phyloP scores from a whole-genome alignment of 2,797 vertebrate species.

The Rhabdophis nuchalis region DNA sequence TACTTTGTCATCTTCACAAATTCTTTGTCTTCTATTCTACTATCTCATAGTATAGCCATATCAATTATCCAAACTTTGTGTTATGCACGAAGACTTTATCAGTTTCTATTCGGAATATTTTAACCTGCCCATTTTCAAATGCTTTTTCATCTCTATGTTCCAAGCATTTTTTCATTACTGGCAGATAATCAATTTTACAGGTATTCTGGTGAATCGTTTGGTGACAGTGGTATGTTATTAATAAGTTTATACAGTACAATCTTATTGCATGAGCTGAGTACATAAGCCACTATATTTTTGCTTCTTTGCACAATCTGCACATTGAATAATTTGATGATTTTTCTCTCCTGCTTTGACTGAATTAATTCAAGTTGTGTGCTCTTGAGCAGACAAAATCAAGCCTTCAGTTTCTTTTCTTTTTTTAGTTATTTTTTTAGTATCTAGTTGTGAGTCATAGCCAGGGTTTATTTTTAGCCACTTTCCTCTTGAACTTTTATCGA shows the following conservation, averaged over 20 bases:
- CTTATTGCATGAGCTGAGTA: not conserved
- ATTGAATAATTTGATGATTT: not conserved
- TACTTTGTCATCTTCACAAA: not conserved
- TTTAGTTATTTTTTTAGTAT: not conserved
- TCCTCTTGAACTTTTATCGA: too few relatives aligned
- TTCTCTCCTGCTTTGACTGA: not conserved
- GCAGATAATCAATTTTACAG: not conserved
- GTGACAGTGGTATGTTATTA: not conserved
- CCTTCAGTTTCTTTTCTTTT: not conserved
- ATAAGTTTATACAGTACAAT: not conserved
- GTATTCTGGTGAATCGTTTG: not conserved
- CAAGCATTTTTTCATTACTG: not conserved
- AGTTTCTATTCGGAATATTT: not conserved
- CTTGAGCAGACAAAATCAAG: not conserved
- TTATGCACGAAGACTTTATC: not conserved
- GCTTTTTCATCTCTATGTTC: not conserved
- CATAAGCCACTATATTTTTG: not conserved
- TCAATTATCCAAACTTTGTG: not conserved
- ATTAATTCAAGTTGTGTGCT: not conserved
- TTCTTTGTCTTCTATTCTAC: not conserved
- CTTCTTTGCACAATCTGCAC: not conserved
- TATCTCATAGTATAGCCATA: not conserved
- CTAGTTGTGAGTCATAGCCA: not conserved
- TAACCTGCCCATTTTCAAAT: not conserved
- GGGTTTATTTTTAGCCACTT: not conserved